Base-by-base conservation (phyloP, 2,888 invertebrate genomes). In the Neoascia interrupta region DNA sequence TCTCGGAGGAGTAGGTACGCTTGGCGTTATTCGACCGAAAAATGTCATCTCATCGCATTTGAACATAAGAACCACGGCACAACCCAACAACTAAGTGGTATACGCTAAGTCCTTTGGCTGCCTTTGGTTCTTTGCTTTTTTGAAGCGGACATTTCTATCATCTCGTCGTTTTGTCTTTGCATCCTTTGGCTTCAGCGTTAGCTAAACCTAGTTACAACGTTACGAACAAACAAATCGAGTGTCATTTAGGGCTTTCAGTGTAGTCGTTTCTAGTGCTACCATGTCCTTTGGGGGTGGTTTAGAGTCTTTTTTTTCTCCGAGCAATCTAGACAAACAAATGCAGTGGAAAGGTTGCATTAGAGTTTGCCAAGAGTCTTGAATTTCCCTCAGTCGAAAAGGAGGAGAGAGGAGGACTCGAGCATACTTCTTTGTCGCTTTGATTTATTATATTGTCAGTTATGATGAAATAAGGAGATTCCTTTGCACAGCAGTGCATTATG, bases 201-300 rank as follows among this genome's bases (percentile, higher is more conserved):
- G 13, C 21, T 26, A 37, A 11, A 43, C 13, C 41, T 51, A 60
- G 60, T 76, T 76, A 51, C 56, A 56, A 43, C 53, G 60, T 64
- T 76, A 16, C 47, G 58, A 64, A 45, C 47, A 70, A 76, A 76
- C 70, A 70, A 70, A 76, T 70, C 70, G 56, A 76, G 76, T 76
- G 64, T 56, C 70, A 60, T 53, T 64, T 64, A 34, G 13, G 41
- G 39, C 72, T 54, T 66, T 54, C 39, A 36, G 31, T 63, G 51
- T 18, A 13, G 41, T 34, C n/a, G n/a, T n/a, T n/a, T n/a, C n/a
- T n/a, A n/a, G n/a, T n/a, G n/a, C n/a, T n/a, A n/a, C n/a, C n/a
- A n/a, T n/a, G n/a, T n/a, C n/a, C n/a, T n/a, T 16, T 10, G 10
- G 8, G 18, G 28, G 41, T 28, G 45, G 49, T 19, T 13, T 37